phyloP scores from a whole-genome alignment of 2,113 vertebrate genomes.

The Aviceda subcristata region DNA sequence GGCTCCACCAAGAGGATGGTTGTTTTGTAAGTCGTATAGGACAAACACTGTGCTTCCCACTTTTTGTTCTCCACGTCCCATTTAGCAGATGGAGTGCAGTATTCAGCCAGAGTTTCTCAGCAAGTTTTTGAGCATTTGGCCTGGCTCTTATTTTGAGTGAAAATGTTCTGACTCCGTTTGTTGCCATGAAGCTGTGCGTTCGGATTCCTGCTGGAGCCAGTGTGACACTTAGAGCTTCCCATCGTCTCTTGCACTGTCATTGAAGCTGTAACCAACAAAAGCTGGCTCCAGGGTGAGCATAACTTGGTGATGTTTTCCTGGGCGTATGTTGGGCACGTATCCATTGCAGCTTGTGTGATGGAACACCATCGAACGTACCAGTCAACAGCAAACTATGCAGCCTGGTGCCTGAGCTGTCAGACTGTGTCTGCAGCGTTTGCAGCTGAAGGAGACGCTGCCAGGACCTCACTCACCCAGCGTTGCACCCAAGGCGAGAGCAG shows the following conservation, averaged over 20 bases:
- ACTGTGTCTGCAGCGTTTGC: conserved; percentile 15
- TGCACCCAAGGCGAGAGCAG: not conserved
- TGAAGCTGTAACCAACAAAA: conserved; percentile 55
- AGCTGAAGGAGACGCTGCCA: not conserved
- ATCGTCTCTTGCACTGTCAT: conserved; percentile 29
- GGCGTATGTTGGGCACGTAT: conserved; percentile 51
- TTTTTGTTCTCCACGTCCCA: conserved; percentile 22
- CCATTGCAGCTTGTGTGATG: conserved; percentile 53
- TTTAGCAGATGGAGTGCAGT: conserved; percentile 31
- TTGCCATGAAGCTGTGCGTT: not conserved
- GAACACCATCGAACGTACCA: conserved; percentile 34
- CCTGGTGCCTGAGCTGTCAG: conserved; percentile 64
- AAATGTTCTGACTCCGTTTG: conserved; percentile 12
- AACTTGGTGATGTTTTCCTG: conserved; percentile 51
- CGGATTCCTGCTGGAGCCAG: conserved; percentile 50
- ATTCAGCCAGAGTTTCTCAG: conserved; percentile 43
- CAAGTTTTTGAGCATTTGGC: conserved; percentile 34
- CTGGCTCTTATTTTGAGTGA: conserved; percentile 53
- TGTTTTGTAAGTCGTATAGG: conserved; percentile 4
- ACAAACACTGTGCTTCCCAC: not conserved
- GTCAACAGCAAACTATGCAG: conserved; percentile 63
- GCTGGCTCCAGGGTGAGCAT: conserved; percentile 25
- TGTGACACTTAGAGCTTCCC: conserved; percentile 42
- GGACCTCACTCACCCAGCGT: not conserved
- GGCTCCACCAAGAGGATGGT: not conserved